A percentile compares a stretch with the other conserved stretches of the same genome.
Conservation (phyloP, 2,888 invertebrate genomes). For the Maniola hyperantus region DNA sequence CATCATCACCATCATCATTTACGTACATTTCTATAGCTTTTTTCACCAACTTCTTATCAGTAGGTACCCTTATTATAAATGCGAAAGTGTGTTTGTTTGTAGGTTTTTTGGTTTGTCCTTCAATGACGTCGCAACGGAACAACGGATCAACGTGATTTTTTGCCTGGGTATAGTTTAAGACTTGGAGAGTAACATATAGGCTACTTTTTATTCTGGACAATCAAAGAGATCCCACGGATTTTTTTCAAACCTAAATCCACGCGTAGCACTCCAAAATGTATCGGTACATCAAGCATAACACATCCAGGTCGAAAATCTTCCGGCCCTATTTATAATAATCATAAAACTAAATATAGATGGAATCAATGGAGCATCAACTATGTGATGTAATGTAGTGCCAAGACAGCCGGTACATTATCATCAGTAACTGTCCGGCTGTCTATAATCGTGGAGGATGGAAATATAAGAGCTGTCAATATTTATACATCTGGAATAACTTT, state of each 20-base stretch:
- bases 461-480: slow-evolving; percentile 14
- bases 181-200: too few relatives aligned
- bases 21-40: neutral
- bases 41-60: neutral
- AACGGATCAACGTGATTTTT: too few relatives aligned
- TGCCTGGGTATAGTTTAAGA: too few relatives aligned
- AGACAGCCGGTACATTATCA: slow-evolving; percentile 48
- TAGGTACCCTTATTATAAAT: too few relatives aligned
- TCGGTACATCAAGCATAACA: slow-evolving; percentile 12
- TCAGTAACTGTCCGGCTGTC: slow-evolving; percentile 57
- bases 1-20: neutral
- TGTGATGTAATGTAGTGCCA: slow-evolving; percentile 45
- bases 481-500: slow-evolving; percentile 2
- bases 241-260: neutral
- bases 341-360: slow-evolving; percentile 47
- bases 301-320: slow-evolving; percentile 31
- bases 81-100: too few relatives aligned
- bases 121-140: too few relatives aligned
- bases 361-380: slow-evolving; percentile 62
- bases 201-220: too few relatives aligned
- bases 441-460: slow-evolving; percentile 34
- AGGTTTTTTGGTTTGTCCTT: too few relatives aligned
- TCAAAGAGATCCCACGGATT: too few relatives aligned
- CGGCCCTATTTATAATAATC: slow-evolving; percentile 25
- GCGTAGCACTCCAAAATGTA: slow-evolving; percentile 13